Evolutionary conservation across 2,888 invertebrate genomes (phyloP).

Genomic region (Eilema caniola): DNA sequence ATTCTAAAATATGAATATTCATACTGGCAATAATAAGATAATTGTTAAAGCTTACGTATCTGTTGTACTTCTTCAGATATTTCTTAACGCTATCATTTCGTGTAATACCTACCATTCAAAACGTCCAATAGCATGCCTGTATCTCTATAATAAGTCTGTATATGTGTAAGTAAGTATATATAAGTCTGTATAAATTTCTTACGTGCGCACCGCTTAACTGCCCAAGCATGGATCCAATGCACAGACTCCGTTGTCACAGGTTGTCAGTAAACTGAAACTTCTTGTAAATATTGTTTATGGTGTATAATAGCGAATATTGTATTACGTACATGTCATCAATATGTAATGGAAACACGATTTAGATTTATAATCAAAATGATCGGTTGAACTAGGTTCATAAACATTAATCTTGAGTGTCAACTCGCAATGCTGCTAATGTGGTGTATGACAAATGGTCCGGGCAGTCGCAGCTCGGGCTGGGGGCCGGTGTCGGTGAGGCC

Average conservation of each 20-base stretch:
- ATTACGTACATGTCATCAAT: too few relatives aligned
- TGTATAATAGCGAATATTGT: too few relatives aligned
- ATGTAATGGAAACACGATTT: not conserved
- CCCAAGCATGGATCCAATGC: too few relatives aligned
- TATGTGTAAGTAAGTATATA: too few relatives aligned
- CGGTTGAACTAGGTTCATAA: not conserved
- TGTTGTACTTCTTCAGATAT: not conserved
- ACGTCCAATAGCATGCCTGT: not conserved
- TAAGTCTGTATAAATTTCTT: too few relatives aligned
- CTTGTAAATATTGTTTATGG: too few relatives aligned
- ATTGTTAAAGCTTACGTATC: not conserved
- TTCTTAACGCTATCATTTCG: not conserved
- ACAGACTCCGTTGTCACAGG: too few relatives aligned
- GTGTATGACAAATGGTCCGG: slow-evolving; percentile 5
- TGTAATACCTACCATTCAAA: not conserved
- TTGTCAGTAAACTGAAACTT: too few relatives aligned
- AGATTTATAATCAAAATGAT: not conserved
- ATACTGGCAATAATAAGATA: not conserved
- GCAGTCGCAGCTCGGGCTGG: not conserved
- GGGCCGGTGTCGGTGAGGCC: too few relatives aligned
- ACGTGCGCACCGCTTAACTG: too few relatives aligned
- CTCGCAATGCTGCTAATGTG: not conserved
- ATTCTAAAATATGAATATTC: not conserved
- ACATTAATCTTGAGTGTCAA: not conserved
- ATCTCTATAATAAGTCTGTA: too few relatives aligned